Conservation (phyloP, 2,888 invertebrate genomes). For the Ctenicera cuprea region DNA sequence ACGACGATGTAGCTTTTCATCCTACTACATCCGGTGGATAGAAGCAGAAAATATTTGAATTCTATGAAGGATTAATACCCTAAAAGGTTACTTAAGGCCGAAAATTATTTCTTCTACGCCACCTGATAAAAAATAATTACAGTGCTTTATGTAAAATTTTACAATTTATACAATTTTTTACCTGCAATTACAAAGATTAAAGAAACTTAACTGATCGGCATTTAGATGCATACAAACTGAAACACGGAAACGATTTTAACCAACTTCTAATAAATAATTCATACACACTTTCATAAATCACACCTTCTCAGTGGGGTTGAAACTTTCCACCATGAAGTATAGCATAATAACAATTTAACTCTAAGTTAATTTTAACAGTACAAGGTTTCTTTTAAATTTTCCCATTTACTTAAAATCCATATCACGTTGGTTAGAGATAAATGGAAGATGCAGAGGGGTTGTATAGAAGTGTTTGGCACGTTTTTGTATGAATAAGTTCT, state of each 20-base stretch:
- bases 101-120: not conserved
- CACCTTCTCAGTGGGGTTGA: slow-evolving; percentile 2
- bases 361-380: not conserved
- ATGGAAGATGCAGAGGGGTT: not conserved
- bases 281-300: slow-evolving; percentile 11
- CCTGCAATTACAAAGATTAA: too few relatives aligned
- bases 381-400: slow-evolving; percentile 1
- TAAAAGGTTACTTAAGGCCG: not conserved
- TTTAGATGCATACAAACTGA: not conserved
- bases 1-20: not conserved
- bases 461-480: slow-evolving; percentile 8
- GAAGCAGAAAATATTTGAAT: not conserved
- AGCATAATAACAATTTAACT: slow-evolving; percentile 11
- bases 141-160: too few relatives aligned
- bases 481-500: not conserved
- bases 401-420: slow-evolving; percentile 4
- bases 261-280: slow-evolving; percentile 14
- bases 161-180: too few relatives aligned
- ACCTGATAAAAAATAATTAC: too few relatives aligned
- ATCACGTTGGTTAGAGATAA: slow-evolving; percentile 13
- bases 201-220: too few relatives aligned
- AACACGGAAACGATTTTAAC: not conserved
- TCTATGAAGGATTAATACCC: not conserved
- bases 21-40: not conserved
- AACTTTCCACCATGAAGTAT: slow-evolving; percentile 5